Evolutionary conservation across 2,888 invertebrate species (phyloP).

Genomic region (Glyphotaelius pellucidus): DNA sequence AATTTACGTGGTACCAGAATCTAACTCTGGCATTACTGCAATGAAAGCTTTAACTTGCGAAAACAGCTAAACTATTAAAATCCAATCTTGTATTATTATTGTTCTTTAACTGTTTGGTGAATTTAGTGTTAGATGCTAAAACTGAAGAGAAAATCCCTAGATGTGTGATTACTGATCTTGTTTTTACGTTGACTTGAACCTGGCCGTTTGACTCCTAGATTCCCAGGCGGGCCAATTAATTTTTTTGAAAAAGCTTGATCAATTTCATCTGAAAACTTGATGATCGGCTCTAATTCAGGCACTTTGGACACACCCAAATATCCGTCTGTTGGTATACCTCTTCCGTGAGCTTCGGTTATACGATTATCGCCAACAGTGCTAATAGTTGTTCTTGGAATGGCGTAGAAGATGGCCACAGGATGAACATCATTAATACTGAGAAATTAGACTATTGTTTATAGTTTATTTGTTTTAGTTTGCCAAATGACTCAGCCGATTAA

Average conservation of each 20-base stretch:
- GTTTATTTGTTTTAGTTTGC: neutral
- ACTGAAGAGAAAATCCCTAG: neutral
- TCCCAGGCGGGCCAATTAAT: neutral
- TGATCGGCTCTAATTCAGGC: neutral
- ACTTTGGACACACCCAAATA: neutral
- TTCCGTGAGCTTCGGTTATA: neutral
- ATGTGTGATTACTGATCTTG: neutral
- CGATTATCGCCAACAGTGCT: neutral
- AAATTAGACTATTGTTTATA: neutral
- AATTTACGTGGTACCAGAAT: neutral
- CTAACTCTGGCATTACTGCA: neutral
- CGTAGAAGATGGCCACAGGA: neutral
- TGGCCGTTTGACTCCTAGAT: neutral
- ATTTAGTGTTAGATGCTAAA: neutral
- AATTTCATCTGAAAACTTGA: neutral
- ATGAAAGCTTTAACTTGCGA: neutral
- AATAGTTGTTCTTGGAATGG: neutral
- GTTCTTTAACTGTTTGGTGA: neutral
- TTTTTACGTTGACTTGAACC: neutral
- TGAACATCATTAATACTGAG: neutral
- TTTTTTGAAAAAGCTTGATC: neutral
- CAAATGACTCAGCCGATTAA: neutral
- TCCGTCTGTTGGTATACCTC: neutral
- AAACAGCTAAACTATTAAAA: neutral
- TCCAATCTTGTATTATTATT: neutral